Evolutionary conservation across 2,888 invertebrate genomes (phyloP).

Genomic region (Notodonta ziczac): DNA sequence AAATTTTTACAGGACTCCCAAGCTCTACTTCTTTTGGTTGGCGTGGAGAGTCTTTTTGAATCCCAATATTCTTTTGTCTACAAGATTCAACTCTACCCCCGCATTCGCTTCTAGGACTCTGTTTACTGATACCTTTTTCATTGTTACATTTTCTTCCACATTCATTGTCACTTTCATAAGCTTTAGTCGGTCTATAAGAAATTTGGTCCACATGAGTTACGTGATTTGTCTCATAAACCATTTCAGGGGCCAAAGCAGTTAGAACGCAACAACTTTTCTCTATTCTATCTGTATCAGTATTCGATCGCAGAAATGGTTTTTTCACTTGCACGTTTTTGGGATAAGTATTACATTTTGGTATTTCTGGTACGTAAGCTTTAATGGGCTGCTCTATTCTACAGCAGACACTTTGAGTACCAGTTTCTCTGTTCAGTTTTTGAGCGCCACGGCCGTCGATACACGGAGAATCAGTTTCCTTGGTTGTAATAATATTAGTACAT

Average conservation of each 20-base stretch:
- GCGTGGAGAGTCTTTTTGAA: slow-evolving; percentile 34
- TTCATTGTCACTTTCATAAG: slow-evolving; percentile 11
- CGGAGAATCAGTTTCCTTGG: slow-evolving; percentile 11
- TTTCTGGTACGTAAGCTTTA: slow-evolving; percentile 15
- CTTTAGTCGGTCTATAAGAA: not conserved
- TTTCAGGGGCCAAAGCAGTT: slow-evolving; percentile 21
- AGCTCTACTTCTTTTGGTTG: not conserved
- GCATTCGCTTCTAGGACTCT: not conserved
- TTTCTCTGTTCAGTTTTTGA: slow-evolving; percentile 13
- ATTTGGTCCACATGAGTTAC: slow-evolving; percentile 1
- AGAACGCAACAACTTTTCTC: slow-evolving; percentile 31
- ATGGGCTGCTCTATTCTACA: slow-evolving; percentile 10
- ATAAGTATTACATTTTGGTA: slow-evolving; percentile 49
- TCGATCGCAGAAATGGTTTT: slow-evolving; percentile 53
- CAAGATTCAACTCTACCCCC: slow-evolving; percentile 3
- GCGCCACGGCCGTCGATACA: slow-evolving; percentile 17
- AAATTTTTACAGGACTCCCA: slow-evolving; percentile 6
- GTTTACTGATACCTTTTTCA: not conserved
- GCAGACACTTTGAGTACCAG: not conserved
- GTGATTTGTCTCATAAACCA: slow-evolving; percentile 5
- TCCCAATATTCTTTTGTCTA: slow-evolving; percentile 24
- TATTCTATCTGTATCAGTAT: slow-evolving; percentile 55
- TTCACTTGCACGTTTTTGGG: slow-evolving; percentile 49
- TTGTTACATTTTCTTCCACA: slow-evolving; percentile 7
- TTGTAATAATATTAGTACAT: slow-evolving; percentile 26